Evolutionary conservation across 2,888 invertebrate species (phyloP), one percentile per base, ranked within the genome.

Genomic region (Hyles lineata): DNA sequence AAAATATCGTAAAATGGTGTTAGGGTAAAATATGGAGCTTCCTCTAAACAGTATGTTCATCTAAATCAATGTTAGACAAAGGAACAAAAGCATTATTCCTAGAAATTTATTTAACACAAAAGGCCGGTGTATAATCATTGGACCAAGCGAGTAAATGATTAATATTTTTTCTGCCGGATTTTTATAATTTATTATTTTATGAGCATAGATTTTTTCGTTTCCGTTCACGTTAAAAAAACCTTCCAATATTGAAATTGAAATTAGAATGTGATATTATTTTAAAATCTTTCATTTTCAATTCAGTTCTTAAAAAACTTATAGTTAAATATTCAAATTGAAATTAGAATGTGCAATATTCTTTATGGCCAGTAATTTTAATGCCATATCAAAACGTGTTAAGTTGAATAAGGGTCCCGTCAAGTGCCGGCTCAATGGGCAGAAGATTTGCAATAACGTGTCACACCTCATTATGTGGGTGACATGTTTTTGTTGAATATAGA

Each of bases 381-480:
- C 17, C 15, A 67, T 50, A 50, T 67, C 67, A 67, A 50, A 67
- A 67, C 17, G 58, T 32, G 29, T 70, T 70, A 58, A 55, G 5
- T 15, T 70, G 70, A 55, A 70, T 32, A 71, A 29, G 50, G 52
- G 71, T 62, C 32, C 55, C 23, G 43, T 17, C 67, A 21, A 50
- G 43, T 67, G 67, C 43, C 67, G 43, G 67, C 67, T 67, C 67
- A 67, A 67, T 67, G 67, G 43, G 50, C 67, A 67, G 67, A 67
- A 67, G 67, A 50, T 67, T 67, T 67, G 67, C 58, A 59, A 71
- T 73, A 67, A 50, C 43, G 58, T 71, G 23, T 63, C 62, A 71
- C 70, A 70, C 71, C 62, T 63, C 62, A 71, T 71, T 71, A 71
- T 63, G 55, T 55, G 62, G 50, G 52, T 55, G 71, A 71, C 71